Evolutionary conservation across 2,888 invertebrate genomes (phyloP).

Genomic region (Lasioglossum lativentre): DNA sequence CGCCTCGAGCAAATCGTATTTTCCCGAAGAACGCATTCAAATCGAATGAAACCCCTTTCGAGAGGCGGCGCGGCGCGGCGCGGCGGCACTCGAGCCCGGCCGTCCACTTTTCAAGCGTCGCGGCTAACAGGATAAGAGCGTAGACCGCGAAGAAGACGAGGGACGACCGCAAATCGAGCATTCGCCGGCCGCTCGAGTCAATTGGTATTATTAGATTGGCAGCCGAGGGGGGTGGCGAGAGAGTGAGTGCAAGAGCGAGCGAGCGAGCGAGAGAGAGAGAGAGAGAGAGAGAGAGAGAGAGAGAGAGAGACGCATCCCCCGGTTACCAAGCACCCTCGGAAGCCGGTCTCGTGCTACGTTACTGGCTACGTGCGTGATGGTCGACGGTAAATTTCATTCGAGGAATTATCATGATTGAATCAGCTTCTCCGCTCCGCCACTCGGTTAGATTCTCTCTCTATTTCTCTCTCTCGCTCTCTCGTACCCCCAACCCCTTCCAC

Average conservation of each 20-base stretch:
- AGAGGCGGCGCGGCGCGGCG: conserved; percentile 3
- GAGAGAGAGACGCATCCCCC: conserved; percentile 70
- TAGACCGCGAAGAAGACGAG: conserved; percentile 72
- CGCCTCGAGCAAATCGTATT: conserved; percentile 42
- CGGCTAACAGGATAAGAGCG: conserved; percentile 67
- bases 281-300: too few relatives aligned
- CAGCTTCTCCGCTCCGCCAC: conserved; percentile 77
- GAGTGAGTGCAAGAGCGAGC: neutral
- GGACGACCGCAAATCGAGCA: conserved; percentile 80
- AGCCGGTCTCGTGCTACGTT: conserved; percentile 61
- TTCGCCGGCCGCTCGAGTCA: conserved; percentile 80
- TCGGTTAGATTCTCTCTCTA: conserved; percentile 65
- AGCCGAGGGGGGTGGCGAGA: conserved; percentile 61
- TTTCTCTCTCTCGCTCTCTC: neutral
- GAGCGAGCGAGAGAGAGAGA: conserved; percentile 26
- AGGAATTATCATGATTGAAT: conserved; percentile 85
- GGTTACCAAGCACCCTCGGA: conserved; percentile 64
- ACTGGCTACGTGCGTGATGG: conserved; percentile 80
- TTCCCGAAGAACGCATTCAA: conserved; percentile 51
- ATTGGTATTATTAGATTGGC: conserved; percentile 85
- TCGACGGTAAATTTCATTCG: conserved; percentile 84
- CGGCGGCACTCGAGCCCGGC: conserved; percentile 43
- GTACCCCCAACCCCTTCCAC: conserved; percentile 18
- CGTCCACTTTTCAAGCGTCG: conserved; percentile 57
- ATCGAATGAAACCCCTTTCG: conserved; percentile 46